Base-by-base conservation (phyloP, 2,888 invertebrate genomes). In the Xylophagus ater region DNA sequence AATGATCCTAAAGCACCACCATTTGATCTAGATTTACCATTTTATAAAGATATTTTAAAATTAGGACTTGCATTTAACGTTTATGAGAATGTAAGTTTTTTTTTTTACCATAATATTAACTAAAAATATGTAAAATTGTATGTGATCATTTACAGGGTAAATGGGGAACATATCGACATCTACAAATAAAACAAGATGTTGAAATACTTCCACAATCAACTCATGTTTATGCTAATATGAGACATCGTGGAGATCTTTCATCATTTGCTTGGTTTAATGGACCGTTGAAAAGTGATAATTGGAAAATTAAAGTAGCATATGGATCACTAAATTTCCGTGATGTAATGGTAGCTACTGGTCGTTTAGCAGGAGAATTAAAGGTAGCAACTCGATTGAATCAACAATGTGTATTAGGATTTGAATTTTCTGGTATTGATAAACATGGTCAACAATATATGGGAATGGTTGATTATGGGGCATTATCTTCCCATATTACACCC, bases 301-400 rank as follows among this genome's bases (percentile, higher is more conserved):
- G 70, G 1, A 52, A 69, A 4, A 46, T 59, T 2, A 58, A 72
- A 42, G 42, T 62, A 4, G 66, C 72, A 2, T 89, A 83, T 56
- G 67, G 87, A 0, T 75, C 90, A 0, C 60, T 96, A 10, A 97
- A 96, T 66, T 96, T 94, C 76, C 78, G 88, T 54, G 96, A 96
- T 60, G 71, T 96, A 1, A 94, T 96, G 96, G 70, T 88, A 1
- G 88, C 93, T 0, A 87, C 87, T 1, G 94, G 92, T 2, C 88
- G 88, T 54, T 72, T 96, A 5, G 78, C 84, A 6, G 75, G 78
- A 0, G 93, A 94, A 57, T 75, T 85, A 2, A 76, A 87, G 2
- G 82, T 83, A 0, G 70, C 71, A 20, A 71, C 69, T 1, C 68
- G 80, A n/a, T 55, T 73, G 17, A 66, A 71, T 8, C 75, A 84